phyloP scores from a whole-genome alignment of 2,113 vertebrate species.

The Podarcis cretensis region DNA sequence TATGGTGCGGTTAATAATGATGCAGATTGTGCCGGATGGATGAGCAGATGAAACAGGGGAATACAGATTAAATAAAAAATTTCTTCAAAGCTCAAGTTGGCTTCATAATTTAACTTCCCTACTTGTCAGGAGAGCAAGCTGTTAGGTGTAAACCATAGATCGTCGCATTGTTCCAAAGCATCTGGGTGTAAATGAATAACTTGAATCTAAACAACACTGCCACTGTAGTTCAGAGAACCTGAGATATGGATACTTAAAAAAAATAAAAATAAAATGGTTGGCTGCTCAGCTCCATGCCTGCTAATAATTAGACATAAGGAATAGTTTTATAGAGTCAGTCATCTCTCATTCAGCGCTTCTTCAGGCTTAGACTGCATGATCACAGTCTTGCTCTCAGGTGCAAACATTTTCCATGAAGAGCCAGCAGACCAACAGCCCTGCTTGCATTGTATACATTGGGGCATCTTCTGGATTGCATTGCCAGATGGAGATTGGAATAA shows the following conservation, averaged over 20 bases:
- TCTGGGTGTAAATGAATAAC: slow-evolving; percentile 63
- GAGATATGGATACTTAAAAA: slow-evolving; percentile 46
- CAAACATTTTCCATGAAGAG: neutral
- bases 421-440: too few species aligned
- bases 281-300: neutral
- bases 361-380: neutral
- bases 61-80: slow-evolving; percentile 86
- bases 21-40: slow-evolving; percentile 85
- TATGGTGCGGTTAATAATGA: slow-evolving; percentile 85
- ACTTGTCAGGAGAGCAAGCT: slow-evolving; percentile 75
- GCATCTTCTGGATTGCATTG: neutral
- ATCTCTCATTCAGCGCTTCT: neutral
- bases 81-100: slow-evolving; percentile 84
- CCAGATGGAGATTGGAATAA: neutral
- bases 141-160: slow-evolving; percentile 70
- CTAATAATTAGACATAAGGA: slow-evolving; percentile 31
- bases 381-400: neutral
- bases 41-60: slow-evolving; percentile 85
- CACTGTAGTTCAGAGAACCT: slow-evolving; percentile 51
- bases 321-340: neutral
- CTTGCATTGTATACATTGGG: neutral
- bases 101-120: slow-evolving; percentile 86
- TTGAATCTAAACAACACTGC: slow-evolving; percentile 58
- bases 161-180: slow-evolving; percentile 75
- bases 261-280: slow-evolving; percentile 5